These are phyloP conservation scores for Bellardia bayeri DNA, from an alignment of 2,888 invertebrate species.

Conservation along the genomic window DNA sequence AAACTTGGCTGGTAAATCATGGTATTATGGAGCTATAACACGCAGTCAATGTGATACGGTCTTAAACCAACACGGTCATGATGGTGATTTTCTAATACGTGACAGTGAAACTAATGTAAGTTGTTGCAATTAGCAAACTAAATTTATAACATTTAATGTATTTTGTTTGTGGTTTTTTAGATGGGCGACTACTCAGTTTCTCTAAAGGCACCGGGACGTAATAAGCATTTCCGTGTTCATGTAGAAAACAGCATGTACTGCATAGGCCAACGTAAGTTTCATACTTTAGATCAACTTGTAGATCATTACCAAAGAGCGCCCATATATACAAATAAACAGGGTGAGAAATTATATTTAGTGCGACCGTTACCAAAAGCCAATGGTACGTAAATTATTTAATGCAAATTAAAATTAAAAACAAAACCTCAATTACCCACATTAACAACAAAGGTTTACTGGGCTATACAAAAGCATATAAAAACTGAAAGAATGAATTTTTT, in stretches of 20 bases:
- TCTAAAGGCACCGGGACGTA: conserved; percentile 97
- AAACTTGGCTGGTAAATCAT: conserved; percentile 92
- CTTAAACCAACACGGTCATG: conserved; percentile 96
- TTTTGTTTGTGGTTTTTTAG: conserved; percentile 86
- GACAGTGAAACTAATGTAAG: conserved; percentile 99
- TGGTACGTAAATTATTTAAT: conserved; percentile 82
- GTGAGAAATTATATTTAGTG: conserved; percentile 98
- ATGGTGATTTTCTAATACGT: conserved; percentile 99
- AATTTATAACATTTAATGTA: background rate
- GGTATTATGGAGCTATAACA: conserved; percentile 99
- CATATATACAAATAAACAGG: conserved; percentile 98
- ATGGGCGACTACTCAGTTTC: conserved; percentile 99
- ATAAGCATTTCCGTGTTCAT: conserved; percentile 99
- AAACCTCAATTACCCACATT: conserved; percentile 57
- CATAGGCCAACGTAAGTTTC: conserved; percentile 99
- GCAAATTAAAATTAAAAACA: conserved; percentile 18
- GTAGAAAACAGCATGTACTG: conserved; percentile 96
- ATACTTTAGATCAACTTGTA: conserved; percentile 97
- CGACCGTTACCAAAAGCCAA: conserved; percentile 92
- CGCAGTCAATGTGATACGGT: conserved; percentile 98
- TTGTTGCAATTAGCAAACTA: conserved; percentile 73
- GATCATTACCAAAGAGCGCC: conserved; percentile 99
- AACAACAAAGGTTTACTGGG: conserved; percentile 52
- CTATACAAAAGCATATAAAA: conserved; percentile 24
- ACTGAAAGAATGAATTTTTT: conserved; percentile 44